Base-by-base conservation (phyloP, 1,140 invertebrate species). In the Scaptomyza montana region DNA sequence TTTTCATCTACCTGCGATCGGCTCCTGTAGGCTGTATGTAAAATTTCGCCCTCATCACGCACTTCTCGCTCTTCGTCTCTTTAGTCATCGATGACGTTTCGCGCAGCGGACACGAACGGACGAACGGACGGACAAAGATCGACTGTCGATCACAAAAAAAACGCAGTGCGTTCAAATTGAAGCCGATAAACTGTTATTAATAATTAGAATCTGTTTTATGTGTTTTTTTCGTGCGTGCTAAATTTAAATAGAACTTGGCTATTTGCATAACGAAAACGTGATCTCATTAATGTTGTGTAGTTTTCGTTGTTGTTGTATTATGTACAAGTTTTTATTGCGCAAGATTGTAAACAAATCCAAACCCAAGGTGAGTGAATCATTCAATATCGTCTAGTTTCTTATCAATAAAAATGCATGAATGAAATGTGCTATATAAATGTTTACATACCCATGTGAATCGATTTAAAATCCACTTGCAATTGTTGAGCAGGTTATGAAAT, bases 71-170 rank as follows among this genome's bases (percentile, higher is more conserved):
- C 28, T 30, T 50, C 30, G n/a, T n/a, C 47, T 9, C 53, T 84
- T 84, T 84, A 84, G 80, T 84, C 76, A 85, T 80, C 80, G 61
- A 85, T 84, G 80, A 84, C 80, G 77, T 74, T 77, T 80, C 73
- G 77, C 61, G 67, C 61, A 28, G 39, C 60, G 60, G 56, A 64
- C 60, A 75, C 43, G 28, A 51, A 19, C 33, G 8, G 39, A 43
- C 39, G 49, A 53, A 72, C 47, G 3, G 30, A 49, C 47, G 13
- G 10, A 65, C 62, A 39, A 25, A 0, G 56, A 16, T 16, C 16
- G 16, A 16, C 16, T 16, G 49, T 13, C n/a, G 7, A 19, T 16
- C n/a, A 47, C 13, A 19, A 12, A 19, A 16, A 16, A 13, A 2
- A 49, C 63, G 63, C 53, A 30, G 36, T 49, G 60, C 64, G 47